Evolutionary conservation across 2,797 vertebrate genomes (phyloP).

Genomic region (Mycteria americana): DNA sequence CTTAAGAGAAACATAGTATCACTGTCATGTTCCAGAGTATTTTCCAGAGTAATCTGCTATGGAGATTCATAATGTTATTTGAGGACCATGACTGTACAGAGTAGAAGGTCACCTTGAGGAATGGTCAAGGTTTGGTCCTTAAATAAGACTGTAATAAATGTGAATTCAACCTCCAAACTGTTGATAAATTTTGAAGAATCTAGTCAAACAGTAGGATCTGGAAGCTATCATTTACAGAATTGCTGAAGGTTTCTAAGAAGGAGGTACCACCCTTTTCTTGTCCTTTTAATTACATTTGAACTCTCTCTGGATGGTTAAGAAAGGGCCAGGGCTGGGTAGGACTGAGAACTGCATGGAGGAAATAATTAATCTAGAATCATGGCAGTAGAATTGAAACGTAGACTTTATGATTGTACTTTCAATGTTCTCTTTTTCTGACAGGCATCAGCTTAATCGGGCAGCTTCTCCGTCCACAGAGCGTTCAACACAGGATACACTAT

Average conservation of each 20-base stretch:
- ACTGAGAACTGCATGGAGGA: not conserved
- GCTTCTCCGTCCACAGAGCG: not conserved
- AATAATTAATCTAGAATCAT: not conserved
- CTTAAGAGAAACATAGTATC: not conserved
- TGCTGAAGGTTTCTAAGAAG: not conserved
- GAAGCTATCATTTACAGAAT: not conserved
- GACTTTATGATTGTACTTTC: not conserved
- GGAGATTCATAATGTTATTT: not conserved
- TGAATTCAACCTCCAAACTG: not conserved
- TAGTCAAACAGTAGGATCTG: not conserved
- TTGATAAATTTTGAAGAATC: not conserved
- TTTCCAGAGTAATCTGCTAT: not conserved
- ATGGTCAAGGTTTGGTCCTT: not conserved
- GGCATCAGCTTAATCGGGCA: not conserved
- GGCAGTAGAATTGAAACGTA: not conserved
- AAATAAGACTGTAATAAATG: not conserved
- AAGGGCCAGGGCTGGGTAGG: not conserved
- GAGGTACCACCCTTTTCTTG: not conserved
- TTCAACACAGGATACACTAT: not conserved
- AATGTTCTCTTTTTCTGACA: not conserved
- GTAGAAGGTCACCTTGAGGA: not conserved
- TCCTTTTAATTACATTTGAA: not conserved
- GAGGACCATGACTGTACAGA: not conserved
- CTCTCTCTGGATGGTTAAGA: not conserved
- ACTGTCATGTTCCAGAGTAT: not conserved